Evolutionary conservation across 2,797 vertebrate genomes (phyloP), one percentile per base, ranked within the genome.

Genomic region (Crocidura indochinensis): DNA sequence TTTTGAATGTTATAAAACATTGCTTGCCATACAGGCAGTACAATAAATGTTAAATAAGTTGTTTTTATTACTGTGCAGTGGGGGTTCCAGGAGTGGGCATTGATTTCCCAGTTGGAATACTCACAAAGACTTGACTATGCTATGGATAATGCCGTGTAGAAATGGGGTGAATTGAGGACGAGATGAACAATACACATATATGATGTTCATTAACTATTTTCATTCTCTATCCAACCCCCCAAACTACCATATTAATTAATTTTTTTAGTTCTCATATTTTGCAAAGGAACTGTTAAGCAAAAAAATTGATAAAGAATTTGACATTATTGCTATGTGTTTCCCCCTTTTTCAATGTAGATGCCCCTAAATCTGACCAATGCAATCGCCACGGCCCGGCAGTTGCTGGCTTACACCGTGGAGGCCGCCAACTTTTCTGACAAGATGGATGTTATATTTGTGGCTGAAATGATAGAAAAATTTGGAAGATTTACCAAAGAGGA

Each of bases 401-500:
- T 99, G 75, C 94, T 99, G 95, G 98, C 98, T 79, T 99, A 98
- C 96, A 99, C 99, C 0, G 98, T 98, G 72, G 99, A 99, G 84
- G 99, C 99, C 0, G 99, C 98, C 94, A 99, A 99, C 97, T 99
- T 99, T 97, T 99, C 99, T 7, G 99, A 99, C 98, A 99, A 99
- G 97, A 99, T 99, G 99, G 99, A 99, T 95, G 99, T 99, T 46
- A 99, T 99, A 97, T 99, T 99, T 93, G 99, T 99, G 93, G 99
- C 99, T 10, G 99, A 99, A 98, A 99, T 99, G 99, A 99, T 99
- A 47, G 99, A 99, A 97, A 99, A 99, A 96, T 99, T 99, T 91
- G 98, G 99, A 91, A 98, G 98, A 96, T 99, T 99, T 98, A 98
- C 99, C 1, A 97, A 94, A 92, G 95, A 97, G 69, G 99, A 99